Evolutionary conservation across 2,888 invertebrate genomes (phyloP), one percentile per base, ranked within the genome.

Genomic region (Oscheius sp.): DNA sequence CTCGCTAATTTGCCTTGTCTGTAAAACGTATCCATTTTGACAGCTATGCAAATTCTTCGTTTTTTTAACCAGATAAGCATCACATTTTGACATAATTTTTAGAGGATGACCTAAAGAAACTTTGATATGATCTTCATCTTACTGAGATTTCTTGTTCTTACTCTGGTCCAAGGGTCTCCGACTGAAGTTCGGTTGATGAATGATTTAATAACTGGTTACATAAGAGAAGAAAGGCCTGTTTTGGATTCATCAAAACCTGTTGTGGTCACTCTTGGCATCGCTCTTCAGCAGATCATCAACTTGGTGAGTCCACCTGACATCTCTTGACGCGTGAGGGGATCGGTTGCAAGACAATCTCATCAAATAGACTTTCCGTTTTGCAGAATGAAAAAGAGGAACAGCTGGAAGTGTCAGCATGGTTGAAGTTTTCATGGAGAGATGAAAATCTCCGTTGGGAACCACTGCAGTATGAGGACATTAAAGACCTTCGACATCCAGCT

Each of bases 361-460:
- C n/a, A 50, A 15, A 34, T 31, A 12, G 8, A 3, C 3, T n/a
- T n/a, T n/a, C n/a, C n/a, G n/a, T n/a, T n/a, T 72, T 81, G 66
- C 69, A 84, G 83, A 79, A 84, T 42, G 83, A 83, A 66, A 76
- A 79, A 65, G 81, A 82, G 46, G 84, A 84, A 55, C 80, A 81
- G 64, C 68, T 84, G n/a, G 81, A 81, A 55, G 82, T 84, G 57
- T 82, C 82, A 53, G 78, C 80, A n/a, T 84, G 84, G 84, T 68
- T 84, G 3, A 82, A 82, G 42, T 84, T 81, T 68, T 65, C 72
- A 0, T 84, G 84, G 84, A 71, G 74, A 10, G 84, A 84, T 61
- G 82, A 80, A 46, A 84, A 83, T 65, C 76, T 84, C n/a, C 67
- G 78, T 57, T 84, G 84, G 84, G 80, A 84, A 37, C 83, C 82